Evolutionary conservation across 2,113 vertebrate species (phyloP).

Genomic region (cat (Felis catus)): DNA sequence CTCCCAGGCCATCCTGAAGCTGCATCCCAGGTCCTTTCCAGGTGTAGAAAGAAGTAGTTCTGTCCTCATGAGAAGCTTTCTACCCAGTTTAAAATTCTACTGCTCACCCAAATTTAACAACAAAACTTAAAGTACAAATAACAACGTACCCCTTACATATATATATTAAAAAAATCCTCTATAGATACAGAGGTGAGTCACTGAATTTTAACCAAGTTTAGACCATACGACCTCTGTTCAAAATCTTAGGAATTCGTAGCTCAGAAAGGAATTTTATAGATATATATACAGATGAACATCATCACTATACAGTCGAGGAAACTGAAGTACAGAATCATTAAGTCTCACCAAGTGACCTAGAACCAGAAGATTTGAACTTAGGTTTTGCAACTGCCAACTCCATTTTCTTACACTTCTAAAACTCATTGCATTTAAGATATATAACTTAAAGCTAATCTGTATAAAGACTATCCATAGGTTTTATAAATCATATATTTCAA

Average conservation of each 20-base stretch:
- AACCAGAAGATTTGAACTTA: neutral
- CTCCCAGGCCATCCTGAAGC: neutral
- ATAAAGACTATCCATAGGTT: neutral
- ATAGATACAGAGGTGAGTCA: neutral
- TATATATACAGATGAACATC: neutral
- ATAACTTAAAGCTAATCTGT: neutral
- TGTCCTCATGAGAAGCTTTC: neutral
- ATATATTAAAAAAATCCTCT: neutral
- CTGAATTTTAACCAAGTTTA: neutral
- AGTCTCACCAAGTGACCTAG: neutral
- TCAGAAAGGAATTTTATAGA: neutral
- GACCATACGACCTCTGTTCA: neutral
- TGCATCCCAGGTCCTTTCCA: neutral
- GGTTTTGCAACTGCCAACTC: neutral
- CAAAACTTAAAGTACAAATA: neutral
- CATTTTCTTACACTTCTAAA: neutral
- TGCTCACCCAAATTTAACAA: neutral
- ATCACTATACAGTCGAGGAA: neutral
- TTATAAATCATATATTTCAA: constrained; percentile 23
- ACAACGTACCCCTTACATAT: neutral
- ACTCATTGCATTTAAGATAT: neutral
- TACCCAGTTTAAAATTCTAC: neutral
- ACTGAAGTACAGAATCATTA: neutral
- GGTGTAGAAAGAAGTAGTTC: neutral
- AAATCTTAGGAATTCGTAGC: constrained; percentile 16